phyloP scores from a whole-genome alignment of 2,888 invertebrate genomes.

The Lasius platythorax region DNA sequence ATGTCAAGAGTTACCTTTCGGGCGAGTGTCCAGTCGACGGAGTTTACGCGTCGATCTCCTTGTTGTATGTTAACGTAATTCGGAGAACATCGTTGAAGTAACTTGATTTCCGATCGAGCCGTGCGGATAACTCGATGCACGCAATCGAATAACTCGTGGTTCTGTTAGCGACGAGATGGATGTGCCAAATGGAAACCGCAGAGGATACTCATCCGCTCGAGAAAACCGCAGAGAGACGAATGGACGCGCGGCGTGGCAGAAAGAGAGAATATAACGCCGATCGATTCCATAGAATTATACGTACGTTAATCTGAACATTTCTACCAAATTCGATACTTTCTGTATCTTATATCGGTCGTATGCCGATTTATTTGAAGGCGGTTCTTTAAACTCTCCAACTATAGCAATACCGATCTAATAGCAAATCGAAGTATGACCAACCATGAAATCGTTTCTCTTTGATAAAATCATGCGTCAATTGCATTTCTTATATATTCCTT shows the following conservation, averaged over 20 bases:
- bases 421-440: not conserved
- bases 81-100: slow-evolving; percentile 40
- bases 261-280: slow-evolving; percentile 35
- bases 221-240: slow-evolving; percentile 53
- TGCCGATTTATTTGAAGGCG: slow-evolving; percentile 25
- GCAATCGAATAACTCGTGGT: slow-evolving; percentile 50
- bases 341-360: slow-evolving; percentile 26
- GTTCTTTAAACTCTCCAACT: not conserved
- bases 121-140: slow-evolving; percentile 47
- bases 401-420: slow-evolving; percentile 3
- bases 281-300: slow-evolving; percentile 59
- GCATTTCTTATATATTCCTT: not conserved
- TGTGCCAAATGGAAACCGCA: slow-evolving; percentile 51
- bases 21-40: not conserved
- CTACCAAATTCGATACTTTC: slow-evolving; percentile 41
- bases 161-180: slow-evolving; percentile 46
- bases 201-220: slow-evolving; percentile 49
- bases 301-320: slow-evolving; percentile 52
- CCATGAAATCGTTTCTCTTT: not conserved
- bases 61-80: slow-evolving; percentile 41
- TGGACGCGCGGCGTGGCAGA: slow-evolving; percentile 24
- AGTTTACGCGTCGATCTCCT: slow-evolving; percentile 19
- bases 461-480: not conserved
- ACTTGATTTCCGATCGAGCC: slow-evolving; percentile 51
- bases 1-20: not conserved